A percentile compares a stretch with the other conserved stretches of the same genome.
Conservation (phyloP, 2,888 invertebrate species). For the Lasioglossum lativentre region DNA sequence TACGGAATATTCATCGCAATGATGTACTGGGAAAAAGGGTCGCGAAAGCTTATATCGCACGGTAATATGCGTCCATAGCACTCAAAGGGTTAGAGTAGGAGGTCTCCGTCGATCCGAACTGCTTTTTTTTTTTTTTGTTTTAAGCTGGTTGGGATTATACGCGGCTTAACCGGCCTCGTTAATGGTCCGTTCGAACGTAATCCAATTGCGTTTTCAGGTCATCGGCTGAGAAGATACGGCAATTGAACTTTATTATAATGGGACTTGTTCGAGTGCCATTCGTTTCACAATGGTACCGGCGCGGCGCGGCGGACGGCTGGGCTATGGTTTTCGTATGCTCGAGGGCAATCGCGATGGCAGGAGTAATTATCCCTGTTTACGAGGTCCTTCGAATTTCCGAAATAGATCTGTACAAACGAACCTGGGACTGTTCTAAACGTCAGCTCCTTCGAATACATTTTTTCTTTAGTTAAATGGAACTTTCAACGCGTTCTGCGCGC, state of each 20-base stretch:
- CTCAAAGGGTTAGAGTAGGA: not conserved
- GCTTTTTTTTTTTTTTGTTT: not conserved
- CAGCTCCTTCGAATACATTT: not conserved
- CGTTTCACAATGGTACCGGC: not conserved
- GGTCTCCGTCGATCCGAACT: not conserved
- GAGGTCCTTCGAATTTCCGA: not conserved
- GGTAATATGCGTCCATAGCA: no score
- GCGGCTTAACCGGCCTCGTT: slow-evolving; percentile 18
- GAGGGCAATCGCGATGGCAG: not conserved
- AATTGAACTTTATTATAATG: slow-evolving; percentile 27
- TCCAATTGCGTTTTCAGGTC: slow-evolving; percentile 27
- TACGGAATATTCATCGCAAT: no score
- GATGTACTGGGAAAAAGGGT: no score
- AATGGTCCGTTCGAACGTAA: slow-evolving; percentile 16
- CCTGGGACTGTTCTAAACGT: not conserved
- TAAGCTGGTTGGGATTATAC: not conserved
- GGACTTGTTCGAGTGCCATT: not conserved
- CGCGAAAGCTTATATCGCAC: no score
- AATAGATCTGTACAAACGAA: not conserved
- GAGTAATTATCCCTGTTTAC: not conserved
- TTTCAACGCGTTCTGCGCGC: no score
- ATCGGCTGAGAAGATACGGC: slow-evolving; percentile 19
- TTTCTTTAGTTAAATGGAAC: not conserved
- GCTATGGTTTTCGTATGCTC: not conserved
- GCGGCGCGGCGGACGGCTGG: no score